A percentile compares a stretch with the other conserved stretches of the same genome.
phyloP scores from a whole-genome alignment of 2,113 vertebrate species.

The Oreochromis aureus region DNA sequence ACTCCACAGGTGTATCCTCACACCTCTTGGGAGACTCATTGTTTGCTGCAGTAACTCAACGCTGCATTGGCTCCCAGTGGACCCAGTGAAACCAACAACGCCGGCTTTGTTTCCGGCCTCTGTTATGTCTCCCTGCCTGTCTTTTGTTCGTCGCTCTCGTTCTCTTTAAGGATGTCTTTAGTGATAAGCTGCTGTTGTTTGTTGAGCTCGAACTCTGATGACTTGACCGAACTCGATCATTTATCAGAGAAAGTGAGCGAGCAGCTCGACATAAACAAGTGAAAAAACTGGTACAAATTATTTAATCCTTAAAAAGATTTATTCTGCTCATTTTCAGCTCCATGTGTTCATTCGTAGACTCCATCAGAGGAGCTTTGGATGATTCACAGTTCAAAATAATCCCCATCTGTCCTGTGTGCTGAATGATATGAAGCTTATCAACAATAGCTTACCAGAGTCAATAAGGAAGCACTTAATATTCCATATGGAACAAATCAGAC shows the following conservation, averaged over 20 bases:
- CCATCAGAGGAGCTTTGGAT: not conserved
- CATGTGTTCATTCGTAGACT: not conserved
- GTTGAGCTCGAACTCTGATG: not conserved
- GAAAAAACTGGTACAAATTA: not conserved
- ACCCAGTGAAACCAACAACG: constrained; percentile 36
- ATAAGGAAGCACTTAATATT: not conserved
- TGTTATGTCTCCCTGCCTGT: not conserved
- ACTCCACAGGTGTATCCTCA: not conserved
- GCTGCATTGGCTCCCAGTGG: not conserved
- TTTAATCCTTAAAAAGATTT: not conserved
- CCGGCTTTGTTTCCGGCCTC: constrained; percentile 14
- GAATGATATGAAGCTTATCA: not conserved
- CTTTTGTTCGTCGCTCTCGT: not conserved
- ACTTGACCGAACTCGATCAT: not conserved
- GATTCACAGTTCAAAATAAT: not conserved
- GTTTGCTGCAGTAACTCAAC: constrained; percentile 10
- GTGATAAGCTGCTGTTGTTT: not conserved
- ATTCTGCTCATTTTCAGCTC: not conserved
- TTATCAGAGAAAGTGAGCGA: not conserved
- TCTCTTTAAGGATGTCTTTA: not conserved
- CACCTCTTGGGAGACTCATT: not conserved
- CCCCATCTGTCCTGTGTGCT: not conserved
- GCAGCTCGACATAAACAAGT: fast-evolving
- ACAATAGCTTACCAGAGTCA: not conserved
- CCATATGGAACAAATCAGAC: not conserved